Percentiles rank a stretch among this genome's conserved stretches.
These are phyloP conservation scores for Dione juno DNA, from an alignment of 2,888 invertebrate species.

Conservation along the genomic window DNA sequence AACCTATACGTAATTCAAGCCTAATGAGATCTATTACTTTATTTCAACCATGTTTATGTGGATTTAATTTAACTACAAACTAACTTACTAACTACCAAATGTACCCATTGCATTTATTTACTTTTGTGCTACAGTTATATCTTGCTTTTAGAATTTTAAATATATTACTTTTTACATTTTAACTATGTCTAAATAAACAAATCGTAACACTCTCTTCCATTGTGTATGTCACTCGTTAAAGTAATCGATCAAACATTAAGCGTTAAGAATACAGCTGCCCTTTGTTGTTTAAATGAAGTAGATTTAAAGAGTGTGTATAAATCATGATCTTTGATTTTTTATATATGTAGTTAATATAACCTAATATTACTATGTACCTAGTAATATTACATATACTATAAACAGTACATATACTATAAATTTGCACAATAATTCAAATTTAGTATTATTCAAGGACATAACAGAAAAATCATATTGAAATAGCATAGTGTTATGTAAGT, in stretches of 20 bases:
- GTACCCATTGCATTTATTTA: not conserved
- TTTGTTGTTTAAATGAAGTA: conserved; percentile 25
- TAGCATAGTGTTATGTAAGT: too few species aligned
- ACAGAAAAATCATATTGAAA: too few species aligned
- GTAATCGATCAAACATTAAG: conserved; percentile 25
- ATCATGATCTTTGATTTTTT: not conserved
- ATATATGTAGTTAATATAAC: not conserved
- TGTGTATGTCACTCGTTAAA: conserved; percentile 21
- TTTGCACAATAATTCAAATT: too few species aligned
- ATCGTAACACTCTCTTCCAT: conserved; percentile 9
- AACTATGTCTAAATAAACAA: not conserved
- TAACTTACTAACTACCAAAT: not conserved
- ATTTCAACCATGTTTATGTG: too few species aligned
- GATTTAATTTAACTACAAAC: too few species aligned
- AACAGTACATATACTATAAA: too few species aligned
- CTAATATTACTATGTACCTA: too few species aligned
- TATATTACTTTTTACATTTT: not conserved
- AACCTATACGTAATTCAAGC: not conserved
- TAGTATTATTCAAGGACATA: too few species aligned
- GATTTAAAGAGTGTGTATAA: conserved; percentile 19
- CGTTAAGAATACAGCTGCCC: conserved; percentile 29
- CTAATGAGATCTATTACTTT: too few species aligned
- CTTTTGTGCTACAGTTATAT: not conserved
- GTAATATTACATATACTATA: too few species aligned
- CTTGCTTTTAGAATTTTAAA: not conserved